These are phyloP conservation scores for Diaphora mendica DNA, from an alignment of 2,888 invertebrate genomes.

Conservation along the genomic window DNA sequence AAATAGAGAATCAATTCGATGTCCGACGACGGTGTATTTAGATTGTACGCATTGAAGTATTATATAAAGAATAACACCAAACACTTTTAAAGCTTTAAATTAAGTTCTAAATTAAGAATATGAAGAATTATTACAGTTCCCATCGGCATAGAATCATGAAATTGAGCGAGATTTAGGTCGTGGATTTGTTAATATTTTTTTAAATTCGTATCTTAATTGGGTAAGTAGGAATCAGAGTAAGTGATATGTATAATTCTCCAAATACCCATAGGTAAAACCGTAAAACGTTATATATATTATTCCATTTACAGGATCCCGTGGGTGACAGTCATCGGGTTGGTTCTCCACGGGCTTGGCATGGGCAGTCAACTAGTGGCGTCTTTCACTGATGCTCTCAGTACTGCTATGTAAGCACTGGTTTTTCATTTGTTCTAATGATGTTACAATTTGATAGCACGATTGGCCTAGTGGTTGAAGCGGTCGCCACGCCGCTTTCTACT, in stretches of 20 bases:
- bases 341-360: constrained; percentile 93
- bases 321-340: constrained; percentile 89
- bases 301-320: constrained; percentile 86
- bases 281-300: not conserved
- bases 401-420: constrained; percentile 89
- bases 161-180: too few relatives aligned
- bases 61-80: too few relatives aligned
- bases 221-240: too few relatives aligned
- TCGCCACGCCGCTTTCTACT: too few relatives aligned
- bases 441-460: too few relatives aligned
- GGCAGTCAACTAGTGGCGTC: constrained; percentile 94
- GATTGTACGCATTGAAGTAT: too few relatives aligned
- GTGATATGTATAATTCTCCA: not conserved
- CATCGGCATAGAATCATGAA: not conserved
- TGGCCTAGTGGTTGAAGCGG: too few relatives aligned
- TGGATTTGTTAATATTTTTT: too few relatives aligned
- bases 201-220: too few relatives aligned
- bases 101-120: not conserved
- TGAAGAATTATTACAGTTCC: too few relatives aligned
- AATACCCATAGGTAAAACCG: not conserved
- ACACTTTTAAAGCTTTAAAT: not conserved
- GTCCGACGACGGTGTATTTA: too few relatives aligned
- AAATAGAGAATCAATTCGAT: too few relatives aligned
- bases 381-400: constrained; percentile 93
- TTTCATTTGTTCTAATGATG: not conserved